These are phyloP conservation scores for Marmota monax DNA, from an alignment of 2,113 vertebrate species.

Conservation along the genomic window DNA sequence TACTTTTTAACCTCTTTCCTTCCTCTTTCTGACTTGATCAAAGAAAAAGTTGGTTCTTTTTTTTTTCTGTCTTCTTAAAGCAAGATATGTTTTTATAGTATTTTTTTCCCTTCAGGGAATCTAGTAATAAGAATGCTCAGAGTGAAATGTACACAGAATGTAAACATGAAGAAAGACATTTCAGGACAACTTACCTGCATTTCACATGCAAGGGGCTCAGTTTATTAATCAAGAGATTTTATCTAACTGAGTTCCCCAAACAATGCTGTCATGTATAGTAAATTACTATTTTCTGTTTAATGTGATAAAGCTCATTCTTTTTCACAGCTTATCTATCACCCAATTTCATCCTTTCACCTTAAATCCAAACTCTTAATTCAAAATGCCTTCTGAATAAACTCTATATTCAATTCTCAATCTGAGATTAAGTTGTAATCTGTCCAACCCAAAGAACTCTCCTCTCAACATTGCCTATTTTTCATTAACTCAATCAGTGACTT, in stretches of 20 bases:
- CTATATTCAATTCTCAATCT: not conserved
- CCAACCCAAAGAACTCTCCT: not conserved
- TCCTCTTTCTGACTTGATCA: not conserved
- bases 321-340: not conserved
- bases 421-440: not conserved
- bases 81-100: not conserved
- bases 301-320: not conserved
- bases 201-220: not conserved
- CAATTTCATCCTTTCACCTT: not conserved
- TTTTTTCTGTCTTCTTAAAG: constrained; percentile 46
- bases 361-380: not conserved
- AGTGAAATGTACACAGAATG: not conserved
- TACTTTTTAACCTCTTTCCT: not conserved
- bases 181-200: not conserved
- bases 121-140: constrained; percentile 9
- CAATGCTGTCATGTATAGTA: not conserved
- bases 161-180: not conserved
- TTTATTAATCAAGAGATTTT: constrained; percentile 18
- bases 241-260: not conserved
- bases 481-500: not conserved
- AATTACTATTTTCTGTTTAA: not conserved
- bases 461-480: not conserved
- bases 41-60: not conserved
- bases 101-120: not conserved
- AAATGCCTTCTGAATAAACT: not conserved